These are phyloP conservation scores for Heliconius congener DNA, from an alignment of 1,140 invertebrate genomes.

Conservation along the genomic window DNA sequence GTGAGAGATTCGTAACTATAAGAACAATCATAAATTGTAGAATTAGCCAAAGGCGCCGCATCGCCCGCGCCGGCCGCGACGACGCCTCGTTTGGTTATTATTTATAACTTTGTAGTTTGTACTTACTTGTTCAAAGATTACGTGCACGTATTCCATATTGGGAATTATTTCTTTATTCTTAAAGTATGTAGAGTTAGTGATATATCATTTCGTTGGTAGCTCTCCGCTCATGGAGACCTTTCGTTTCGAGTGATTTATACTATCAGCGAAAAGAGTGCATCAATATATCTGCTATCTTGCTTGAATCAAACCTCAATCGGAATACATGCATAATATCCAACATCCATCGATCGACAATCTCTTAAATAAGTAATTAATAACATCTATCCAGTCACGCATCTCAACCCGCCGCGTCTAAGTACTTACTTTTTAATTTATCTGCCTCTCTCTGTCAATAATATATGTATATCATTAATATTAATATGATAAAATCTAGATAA, in stretches of 20 bases:
- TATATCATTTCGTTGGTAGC: too few relatives aligned
- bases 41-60: constrained; percentile 48
- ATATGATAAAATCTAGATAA: not conserved
- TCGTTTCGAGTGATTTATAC: not conserved
- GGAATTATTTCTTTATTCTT: too few relatives aligned
- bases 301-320: not conserved
- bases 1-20: constrained; percentile 32
- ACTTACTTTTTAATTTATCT: constrained; percentile 26
- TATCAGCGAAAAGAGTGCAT: not conserved
- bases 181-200: too few relatives aligned
- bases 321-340: not conserved
- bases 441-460: not conserved
- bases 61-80: not conserved
- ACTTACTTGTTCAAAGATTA: too few relatives aligned
- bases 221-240: too few relatives aligned
- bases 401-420: constrained; percentile 11
- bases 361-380: constrained; percentile 30
- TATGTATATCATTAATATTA: too few relatives aligned
- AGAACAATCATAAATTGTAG: constrained; percentile 45
- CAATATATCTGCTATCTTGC: not conserved
- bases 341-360: constrained; percentile 1
- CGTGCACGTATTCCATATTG: too few relatives aligned
- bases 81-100: constrained; percentile 31
- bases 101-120: too few relatives aligned
- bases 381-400: constrained; percentile 17